These are phyloP conservation scores for Nasonia vitripennis DNA, from an alignment of 1,140 invertebrate species.

Conservation along the genomic window DNA sequence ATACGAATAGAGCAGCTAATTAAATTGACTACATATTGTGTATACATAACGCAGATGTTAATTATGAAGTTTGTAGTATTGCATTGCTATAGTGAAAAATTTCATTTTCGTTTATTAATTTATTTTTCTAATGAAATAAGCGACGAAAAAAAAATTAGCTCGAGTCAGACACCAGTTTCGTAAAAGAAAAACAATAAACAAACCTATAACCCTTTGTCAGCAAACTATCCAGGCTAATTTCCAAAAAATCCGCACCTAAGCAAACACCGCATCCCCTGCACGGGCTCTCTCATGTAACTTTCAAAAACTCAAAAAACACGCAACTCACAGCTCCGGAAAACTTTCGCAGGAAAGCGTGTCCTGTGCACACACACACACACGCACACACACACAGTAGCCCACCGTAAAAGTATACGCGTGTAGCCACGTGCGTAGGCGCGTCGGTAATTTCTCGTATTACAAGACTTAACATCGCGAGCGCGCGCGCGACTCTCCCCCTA, in stretches of 20 bases:
- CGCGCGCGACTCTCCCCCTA: background rate
- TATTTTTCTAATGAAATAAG: too few species aligned
- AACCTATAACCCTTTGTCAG: too few species aligned
- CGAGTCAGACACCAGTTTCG: too few species aligned
- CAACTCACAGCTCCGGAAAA: background rate
- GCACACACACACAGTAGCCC: background rate
- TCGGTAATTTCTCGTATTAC: conserved; percentile 52
- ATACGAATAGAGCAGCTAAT: too few species aligned
- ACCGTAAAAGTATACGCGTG: background rate
- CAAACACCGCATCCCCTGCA: background rate
- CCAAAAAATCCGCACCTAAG: background rate
- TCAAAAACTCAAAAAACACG: background rate
- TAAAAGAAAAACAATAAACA: too few species aligned
- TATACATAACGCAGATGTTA: too few species aligned
- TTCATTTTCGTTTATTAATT: too few species aligned
- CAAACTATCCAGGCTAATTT: background rate
- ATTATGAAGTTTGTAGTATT: too few species aligned
- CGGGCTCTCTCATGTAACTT: background rate
- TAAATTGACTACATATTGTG: too few species aligned
- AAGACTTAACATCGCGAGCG: conserved; percentile 33
- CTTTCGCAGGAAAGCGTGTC: background rate
- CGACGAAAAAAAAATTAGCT: too few species aligned
- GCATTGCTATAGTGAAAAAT: too few species aligned
- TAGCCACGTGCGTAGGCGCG: background rate
- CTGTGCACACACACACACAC: background rate